Percentiles rank a stretch among this genome's conserved stretches.
Conservation (phyloP, 2,888 invertebrate species). For the Apodemia duryi region DNA sequence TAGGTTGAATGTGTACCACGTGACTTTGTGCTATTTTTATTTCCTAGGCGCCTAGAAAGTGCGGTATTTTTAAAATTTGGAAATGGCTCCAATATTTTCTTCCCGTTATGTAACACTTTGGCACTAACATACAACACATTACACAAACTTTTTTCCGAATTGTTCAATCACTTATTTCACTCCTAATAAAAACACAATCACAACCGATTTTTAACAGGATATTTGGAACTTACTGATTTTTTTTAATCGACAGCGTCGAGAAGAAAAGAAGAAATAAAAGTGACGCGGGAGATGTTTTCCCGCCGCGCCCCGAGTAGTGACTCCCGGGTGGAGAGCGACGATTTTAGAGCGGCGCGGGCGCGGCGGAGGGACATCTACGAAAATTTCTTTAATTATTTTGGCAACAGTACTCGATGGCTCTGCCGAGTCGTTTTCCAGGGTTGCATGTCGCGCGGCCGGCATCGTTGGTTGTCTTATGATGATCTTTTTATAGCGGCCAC, state of each 20-base stretch:
- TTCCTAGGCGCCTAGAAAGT: conserved; percentile 72
- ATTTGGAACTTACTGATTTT: conserved; percentile 67
- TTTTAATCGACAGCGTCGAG: conserved; percentile 76
- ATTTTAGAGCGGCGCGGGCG: conserved; percentile 81
- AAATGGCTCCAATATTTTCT: conserved; percentile 49
- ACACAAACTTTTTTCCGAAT: conserved; percentile 44
- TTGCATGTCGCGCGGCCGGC: conserved; percentile 73
- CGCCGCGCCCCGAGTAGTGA: conserved; percentile 77
- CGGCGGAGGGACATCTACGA: conserved; percentile 81
- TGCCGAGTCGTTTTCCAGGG: conserved; percentile 78
- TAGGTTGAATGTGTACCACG: conserved; percentile 73
- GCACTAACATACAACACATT: conserved; percentile 56
- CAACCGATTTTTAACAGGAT: conserved; percentile 47
- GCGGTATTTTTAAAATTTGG: conserved; percentile 78
- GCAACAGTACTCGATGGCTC: conserved; percentile 82
- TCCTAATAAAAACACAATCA: conserved; percentile 57
- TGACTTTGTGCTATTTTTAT: conserved; percentile 73
- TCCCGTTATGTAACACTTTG: conserved; percentile 73
- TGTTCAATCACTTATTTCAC: conserved; percentile 56
- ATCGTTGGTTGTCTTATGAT: conserved; percentile 68
- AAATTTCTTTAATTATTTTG: conserved; percentile 89
- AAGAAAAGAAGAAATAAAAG: conserved; percentile 80
- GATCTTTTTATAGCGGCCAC: conserved; percentile 78
- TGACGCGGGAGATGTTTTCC: conserved; percentile 79
- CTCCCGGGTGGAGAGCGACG: conserved; percentile 80